Base-by-base conservation (phyloP, 2,113 vertebrate genomes). In the Lasiurus borealis region DNA sequence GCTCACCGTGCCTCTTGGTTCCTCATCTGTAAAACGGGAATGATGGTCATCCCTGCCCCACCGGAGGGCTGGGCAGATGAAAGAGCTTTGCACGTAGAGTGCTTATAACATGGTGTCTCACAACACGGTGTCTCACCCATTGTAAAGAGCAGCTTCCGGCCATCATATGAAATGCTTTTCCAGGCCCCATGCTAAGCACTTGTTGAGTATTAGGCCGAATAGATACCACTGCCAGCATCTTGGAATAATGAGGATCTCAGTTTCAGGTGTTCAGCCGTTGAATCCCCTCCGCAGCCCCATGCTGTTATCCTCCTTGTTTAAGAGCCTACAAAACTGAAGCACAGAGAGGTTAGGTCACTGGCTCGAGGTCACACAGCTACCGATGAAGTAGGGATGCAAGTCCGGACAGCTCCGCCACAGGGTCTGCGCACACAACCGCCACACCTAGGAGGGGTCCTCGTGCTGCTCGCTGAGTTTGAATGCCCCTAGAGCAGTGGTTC, bases 291-390 rank as follows among this genome's bases (percentile, higher is more conserved):
- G 19, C 25, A 71, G 25, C 21, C 44, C 77, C 68, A 14, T 21
- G 31, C 72, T 72, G 19, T 40, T 29, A 12, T 83, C 59, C 50
- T 80, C 71, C 27, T 93, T 19, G 27, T n/a, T 78, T 85, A 86
- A 96, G 73, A 94, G 64, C 69, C 81, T 57, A 31, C 23, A 80
- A 36, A 80, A 66, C 3, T 1, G 14, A 89, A 57, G 71, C n/a
- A 66, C 23, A 52, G 75, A 76, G 72, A 75, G 27, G 27, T 83
- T 88, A 64, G 57, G 5, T 78, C 16, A 78, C 29, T 95, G 86
- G n/a, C 86, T 87, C 48, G 34, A 76, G 85, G 62, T 91, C 88
- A 85, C 27, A 75, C n/a, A 76, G 73, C 68, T 40, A 54, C 19
- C 44, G 64, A 46, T 59, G 66, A 57, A 62, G 46, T 90, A 16